phyloP scores from a whole-genome alignment of 2,113 vertebrate species.

The Phainopepla nitens region DNA sequence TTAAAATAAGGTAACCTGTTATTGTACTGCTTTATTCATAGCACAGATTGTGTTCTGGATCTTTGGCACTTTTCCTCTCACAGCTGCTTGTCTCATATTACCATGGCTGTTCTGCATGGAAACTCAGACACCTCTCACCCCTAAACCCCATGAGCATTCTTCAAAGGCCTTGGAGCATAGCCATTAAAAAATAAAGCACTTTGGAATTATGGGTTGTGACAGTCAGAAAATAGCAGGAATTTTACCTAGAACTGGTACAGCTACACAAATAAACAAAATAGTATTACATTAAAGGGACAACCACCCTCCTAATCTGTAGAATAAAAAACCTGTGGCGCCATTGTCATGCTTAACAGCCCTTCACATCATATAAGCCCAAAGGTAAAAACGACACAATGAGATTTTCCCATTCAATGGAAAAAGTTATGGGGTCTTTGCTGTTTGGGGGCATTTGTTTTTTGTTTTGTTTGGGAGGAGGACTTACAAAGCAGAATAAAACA shows the following conservation, averaged over 20 bases:
- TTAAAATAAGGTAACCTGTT: conserved; percentile 27
- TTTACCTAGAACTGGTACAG: conserved; percentile 3
- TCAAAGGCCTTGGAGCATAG: conserved; percentile 18
- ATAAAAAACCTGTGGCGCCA: neutral
- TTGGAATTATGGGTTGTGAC: neutral
- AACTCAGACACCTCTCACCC: conserved; percentile 10
- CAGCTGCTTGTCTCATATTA: conserved; percentile 54
- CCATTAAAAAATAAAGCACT: conserved; percentile 31
- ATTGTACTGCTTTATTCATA: conserved; percentile 59
- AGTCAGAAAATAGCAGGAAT: neutral
- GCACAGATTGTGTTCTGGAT: conserved; percentile 37
- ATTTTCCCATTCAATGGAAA: neutral
- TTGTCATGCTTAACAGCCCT: neutral
- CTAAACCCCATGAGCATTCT: conserved; percentile 40
- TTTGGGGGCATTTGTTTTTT: neutral
- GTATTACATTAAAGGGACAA: neutral
- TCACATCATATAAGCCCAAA: neutral
- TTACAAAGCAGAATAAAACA: neutral
- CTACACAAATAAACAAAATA: neutral
- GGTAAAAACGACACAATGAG: neutral
- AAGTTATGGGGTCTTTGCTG: neutral
- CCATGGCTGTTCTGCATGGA: conserved; percentile 30
- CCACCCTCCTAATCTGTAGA: neutral
- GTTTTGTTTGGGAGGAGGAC: neutral
- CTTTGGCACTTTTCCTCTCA: conserved; percentile 29